Evolutionary conservation across 2,888 invertebrate genomes (phyloP), one percentile per base, ranked within the genome.

Genomic region (Ethmia dodecea): DNA sequence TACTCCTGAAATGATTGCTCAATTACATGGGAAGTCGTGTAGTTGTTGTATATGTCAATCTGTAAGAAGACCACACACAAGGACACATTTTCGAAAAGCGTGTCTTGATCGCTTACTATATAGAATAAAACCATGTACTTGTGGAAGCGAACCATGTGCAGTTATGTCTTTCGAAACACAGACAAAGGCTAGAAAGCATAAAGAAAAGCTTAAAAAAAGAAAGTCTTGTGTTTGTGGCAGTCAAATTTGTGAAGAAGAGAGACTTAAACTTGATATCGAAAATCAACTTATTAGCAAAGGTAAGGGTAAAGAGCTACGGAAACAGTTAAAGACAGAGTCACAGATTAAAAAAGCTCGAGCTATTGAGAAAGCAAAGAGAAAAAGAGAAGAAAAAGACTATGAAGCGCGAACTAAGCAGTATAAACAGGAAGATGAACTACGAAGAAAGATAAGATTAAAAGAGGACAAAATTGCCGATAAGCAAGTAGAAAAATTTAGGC

Each of bases 121-220:
- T n/a, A n/a, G 22, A 22, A 8, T n/a, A 5, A 22, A 22, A 22
- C 38, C 45, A 1, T 53, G 50, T 28, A 28, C 36, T 8, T 53
- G 50, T 35, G 47, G 45, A 10, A 41, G 41, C 33, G 11, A 14
- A 8, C 18, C 35, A 9, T 53, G 50, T 40, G 38, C 37, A 28
- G 6, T 24, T 37, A 12, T 36, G 36, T 14, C 16, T 31, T 18
- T 18, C 3, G 6, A 18, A 8, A 3, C 8, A n/a, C 9, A 22
- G 9, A 22, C 22, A 22, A 22, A n/a, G n/a, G n/a, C n/a, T n/a
- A n/a, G 22, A 22, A 22, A 22, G n/a, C n/a, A n/a, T n/a, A n/a
- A n/a, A 22, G 22, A 8, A 1, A n/a, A n/a, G 22, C 22, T 9
- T 22, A 8, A 8, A n/a, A 16, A 27, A 27, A 12, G n/a, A 20